phyloP scores from a whole-genome alignment of 2,113 vertebrate species.

The Pelecanoides urinatrix region DNA sequence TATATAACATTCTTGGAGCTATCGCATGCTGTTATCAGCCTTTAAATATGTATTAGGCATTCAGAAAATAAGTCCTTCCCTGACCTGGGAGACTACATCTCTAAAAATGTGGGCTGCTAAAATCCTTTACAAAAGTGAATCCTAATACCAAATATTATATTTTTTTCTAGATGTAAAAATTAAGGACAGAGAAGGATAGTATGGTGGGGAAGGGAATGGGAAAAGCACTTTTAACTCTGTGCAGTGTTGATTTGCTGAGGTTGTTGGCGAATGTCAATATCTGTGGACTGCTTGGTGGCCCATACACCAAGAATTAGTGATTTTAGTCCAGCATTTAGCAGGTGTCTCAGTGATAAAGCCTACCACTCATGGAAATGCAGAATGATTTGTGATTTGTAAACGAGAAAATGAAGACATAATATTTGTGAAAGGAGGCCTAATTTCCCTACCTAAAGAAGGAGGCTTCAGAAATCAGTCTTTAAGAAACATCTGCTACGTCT shows the following conservation, averaged over 20 bases:
- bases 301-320: background rate
- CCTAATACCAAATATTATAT: background rate
- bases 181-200: background rate
- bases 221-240: background rate
- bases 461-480: background rate
- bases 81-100: background rate
- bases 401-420: background rate
- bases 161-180: background rate
- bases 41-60: constrained; percentile 3
- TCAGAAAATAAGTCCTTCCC: constrained; percentile 34
- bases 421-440: background rate
- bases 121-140: background rate
- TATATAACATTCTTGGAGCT: constrained; percentile 55
- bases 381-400: background rate
- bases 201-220: background rate
- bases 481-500: background rate
- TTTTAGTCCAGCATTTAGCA: background rate
- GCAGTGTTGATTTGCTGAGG: background rate
- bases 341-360: background rate
- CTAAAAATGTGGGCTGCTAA: background rate
- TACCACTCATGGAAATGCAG: background rate
- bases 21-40: background rate
- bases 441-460: background rate
- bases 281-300: background rate
- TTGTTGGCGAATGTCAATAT: background rate